Conservation (phyloP, 1,140 invertebrate species). For the Cydia splendana region DNA sequence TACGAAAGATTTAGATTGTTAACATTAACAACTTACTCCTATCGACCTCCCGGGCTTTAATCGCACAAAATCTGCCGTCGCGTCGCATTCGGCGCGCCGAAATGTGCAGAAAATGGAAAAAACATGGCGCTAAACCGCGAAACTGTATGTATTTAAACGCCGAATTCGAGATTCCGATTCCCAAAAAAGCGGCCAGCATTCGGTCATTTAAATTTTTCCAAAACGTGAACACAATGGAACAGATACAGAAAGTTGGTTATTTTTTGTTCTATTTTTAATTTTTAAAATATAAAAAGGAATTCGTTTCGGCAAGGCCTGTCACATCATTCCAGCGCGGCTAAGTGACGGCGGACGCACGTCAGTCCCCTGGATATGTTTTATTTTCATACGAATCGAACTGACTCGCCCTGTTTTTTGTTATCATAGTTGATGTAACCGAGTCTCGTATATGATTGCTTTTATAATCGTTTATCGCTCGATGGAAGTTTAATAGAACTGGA, state of each 20-base stretch:
- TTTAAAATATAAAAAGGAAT: slow-evolving; percentile 72
- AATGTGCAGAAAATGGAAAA: slow-evolving; percentile 76
- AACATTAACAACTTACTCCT: slow-evolving; percentile 74
- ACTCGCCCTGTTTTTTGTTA: slow-evolving; percentile 72
- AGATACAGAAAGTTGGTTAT: slow-evolving; percentile 61
- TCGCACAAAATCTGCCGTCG: slow-evolving; percentile 71
- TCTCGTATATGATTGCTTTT: slow-evolving; percentile 64
- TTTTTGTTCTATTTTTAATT: slow-evolving; percentile 72
- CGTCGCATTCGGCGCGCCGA: slow-evolving; percentile 58
- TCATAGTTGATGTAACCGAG: slow-evolving; percentile 63
- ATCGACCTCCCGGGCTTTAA: slow-evolving; percentile 65
- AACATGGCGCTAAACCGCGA: slow-evolving; percentile 79
- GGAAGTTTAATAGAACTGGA: slow-evolving; percentile 25
- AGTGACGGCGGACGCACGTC: slow-evolving; percentile 78
- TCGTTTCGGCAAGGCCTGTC: slow-evolving; percentile 75
- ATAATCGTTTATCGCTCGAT: slow-evolving; percentile 50
- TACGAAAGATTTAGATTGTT: slow-evolving; percentile 54
- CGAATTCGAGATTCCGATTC: slow-evolving; percentile 66
- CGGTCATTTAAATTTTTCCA: slow-evolving; percentile 77
- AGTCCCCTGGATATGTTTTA: slow-evolving; percentile 70
- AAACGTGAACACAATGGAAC: slow-evolving; percentile 79
- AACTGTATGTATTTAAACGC: slow-evolving; percentile 79
- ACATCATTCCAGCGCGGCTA: slow-evolving; percentile 78
- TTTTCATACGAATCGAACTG: slow-evolving; percentile 71
- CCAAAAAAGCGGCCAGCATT: slow-evolving; percentile 68